Evolutionary conservation across 92 coral and sea anemone genomes (phyloP).

Genomic region (Epizoanthus ramosus): DNA sequence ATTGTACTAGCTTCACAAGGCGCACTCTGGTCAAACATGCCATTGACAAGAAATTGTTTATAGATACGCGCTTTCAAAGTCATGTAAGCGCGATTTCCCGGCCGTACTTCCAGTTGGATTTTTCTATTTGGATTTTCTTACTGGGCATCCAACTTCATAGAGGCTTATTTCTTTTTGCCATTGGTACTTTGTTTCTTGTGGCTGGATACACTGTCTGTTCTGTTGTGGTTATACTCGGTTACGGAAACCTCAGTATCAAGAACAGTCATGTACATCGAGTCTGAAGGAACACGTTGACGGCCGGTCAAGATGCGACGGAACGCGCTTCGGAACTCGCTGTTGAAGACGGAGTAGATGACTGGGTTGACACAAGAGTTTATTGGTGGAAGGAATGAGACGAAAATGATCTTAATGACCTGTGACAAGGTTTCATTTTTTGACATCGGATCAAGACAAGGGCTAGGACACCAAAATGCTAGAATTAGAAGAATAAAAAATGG

Average conservation of each 20-base stretch:
- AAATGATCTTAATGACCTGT: conserved; percentile 20
- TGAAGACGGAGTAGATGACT: conserved; percentile 56
- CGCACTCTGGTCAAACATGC: neutral
- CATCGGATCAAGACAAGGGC: neutral
- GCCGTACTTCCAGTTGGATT: neutral
- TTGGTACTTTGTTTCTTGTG: conserved; percentile 14
- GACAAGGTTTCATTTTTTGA: conserved; percentile 2
- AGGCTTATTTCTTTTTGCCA: neutral
- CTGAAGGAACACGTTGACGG: neutral
- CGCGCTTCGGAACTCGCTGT: conserved; percentile 59
- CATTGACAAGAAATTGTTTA: neutral
- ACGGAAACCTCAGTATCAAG: conserved; percentile 2
- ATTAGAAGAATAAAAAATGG: conserved; percentile 74
- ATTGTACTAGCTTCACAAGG: neutral
- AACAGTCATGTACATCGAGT: conserved; percentile 1
- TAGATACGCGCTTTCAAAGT: neutral
- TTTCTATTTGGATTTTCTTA: too few species aligned
- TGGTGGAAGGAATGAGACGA: conserved; percentile 52
- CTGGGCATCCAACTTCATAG: neutral
- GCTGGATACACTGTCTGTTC: conserved; percentile 9
- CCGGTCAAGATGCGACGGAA: conserved; percentile 36
- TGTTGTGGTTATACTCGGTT: conserved; percentile 31
- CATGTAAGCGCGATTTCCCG: too few species aligned
- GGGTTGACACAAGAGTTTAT: conserved; percentile 58
- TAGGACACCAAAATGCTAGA: conserved; percentile 70